These are phyloP conservation scores for Scaptomyza tumidula DNA, from an alignment of 2,888 invertebrate genomes.

Conservation along the genomic window DNA sequence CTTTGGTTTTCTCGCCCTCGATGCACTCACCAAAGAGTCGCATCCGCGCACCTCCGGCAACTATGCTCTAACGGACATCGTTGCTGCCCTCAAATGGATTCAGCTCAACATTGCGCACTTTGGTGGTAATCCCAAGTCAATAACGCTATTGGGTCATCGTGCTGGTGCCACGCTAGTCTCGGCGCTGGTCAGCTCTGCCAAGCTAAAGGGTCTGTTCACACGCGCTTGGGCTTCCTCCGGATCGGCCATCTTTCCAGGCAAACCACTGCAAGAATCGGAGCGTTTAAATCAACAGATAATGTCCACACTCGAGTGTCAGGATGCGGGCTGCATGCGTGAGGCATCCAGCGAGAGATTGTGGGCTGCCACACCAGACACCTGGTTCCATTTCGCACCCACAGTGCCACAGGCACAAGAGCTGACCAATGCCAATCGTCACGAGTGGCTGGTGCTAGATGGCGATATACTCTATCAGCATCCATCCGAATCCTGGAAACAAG, in stretches of 20 bases:
- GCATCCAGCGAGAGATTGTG: constrained; percentile 87
- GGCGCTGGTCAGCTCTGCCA: constrained; percentile 87
- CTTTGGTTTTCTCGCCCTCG: constrained; percentile 92
- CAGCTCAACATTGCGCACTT: constrained; percentile 92
- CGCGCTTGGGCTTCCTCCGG: constrained; percentile 93
- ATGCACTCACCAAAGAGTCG: constrained; percentile 88
- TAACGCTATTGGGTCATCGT: constrained; percentile 93
- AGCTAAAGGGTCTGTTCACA: constrained; percentile 89
- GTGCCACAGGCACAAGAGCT: constrained; percentile 86
- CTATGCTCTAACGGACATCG: constrained; percentile 92
- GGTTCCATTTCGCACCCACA: constrained; percentile 87
- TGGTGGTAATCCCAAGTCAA: constrained; percentile 91
- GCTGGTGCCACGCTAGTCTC: constrained; percentile 94
- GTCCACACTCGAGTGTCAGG: constrained; percentile 86
- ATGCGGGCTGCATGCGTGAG: constrained; percentile 87
- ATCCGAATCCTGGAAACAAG: constrained; percentile 87
- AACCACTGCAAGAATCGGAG: constrained; percentile 87
- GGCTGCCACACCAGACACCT: constrained; percentile 89
- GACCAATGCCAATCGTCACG: constrained; percentile 86
- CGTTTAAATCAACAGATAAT: constrained; percentile 87
- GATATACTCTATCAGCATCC: constrained; percentile 88
- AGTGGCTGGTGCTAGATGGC: constrained; percentile 92
- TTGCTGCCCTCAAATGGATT: constrained; percentile 92
- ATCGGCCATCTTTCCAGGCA: constrained; percentile 90
- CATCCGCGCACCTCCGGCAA: constrained; percentile 93